A percentile compares a stretch with the other conserved stretches of the same genome.
Conservation (phyloP, 2,888 invertebrate species). For the Stegana nigrithorax region DNA sequence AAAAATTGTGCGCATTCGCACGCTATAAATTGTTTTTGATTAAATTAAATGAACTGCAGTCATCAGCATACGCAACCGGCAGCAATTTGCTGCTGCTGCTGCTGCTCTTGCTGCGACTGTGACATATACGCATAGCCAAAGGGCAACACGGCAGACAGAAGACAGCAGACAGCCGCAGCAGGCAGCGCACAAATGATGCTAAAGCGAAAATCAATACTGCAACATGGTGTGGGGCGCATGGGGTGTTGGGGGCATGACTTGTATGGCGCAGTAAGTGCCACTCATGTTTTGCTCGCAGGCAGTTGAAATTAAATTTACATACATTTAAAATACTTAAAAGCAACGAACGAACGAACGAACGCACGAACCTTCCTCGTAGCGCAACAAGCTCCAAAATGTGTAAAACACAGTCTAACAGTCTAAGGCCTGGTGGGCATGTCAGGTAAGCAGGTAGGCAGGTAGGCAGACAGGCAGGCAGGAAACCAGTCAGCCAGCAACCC, state of each 20-base stretch:
- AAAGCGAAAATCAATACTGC: slow-evolving; percentile 50
- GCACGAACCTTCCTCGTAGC: no score
- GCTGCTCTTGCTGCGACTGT: neutral
- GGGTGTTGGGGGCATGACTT: neutral
- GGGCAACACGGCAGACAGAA: slow-evolving; percentile 58
- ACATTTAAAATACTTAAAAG: neutral
- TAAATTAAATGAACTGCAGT: slow-evolving; percentile 49
- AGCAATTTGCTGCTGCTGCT: neutral
- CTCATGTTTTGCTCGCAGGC: no score
- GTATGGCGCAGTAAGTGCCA: no score
- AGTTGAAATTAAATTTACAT: slow-evolving; percentile 5
- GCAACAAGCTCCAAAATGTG: no score
- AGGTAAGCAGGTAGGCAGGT: neutral
- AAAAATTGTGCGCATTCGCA: slow-evolving; percentile 11
- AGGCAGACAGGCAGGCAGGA: neutral
- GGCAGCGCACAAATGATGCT: slow-evolving; percentile 5
- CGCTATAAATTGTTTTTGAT: slow-evolving; percentile 57
- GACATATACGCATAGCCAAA: slow-evolving; percentile 51
- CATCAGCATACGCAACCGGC: no score
- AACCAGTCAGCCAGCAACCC: neutral
- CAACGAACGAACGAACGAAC: neutral
- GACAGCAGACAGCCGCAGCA: neutral
- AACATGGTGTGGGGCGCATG: slow-evolving; percentile 16
- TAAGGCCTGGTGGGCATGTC: slow-evolving; percentile 2
- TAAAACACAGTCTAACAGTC: neutral